phyloP scores from a whole-genome alignment of 1,140 invertebrate genomes.

The Rhagoletis zephyria region DNA sequence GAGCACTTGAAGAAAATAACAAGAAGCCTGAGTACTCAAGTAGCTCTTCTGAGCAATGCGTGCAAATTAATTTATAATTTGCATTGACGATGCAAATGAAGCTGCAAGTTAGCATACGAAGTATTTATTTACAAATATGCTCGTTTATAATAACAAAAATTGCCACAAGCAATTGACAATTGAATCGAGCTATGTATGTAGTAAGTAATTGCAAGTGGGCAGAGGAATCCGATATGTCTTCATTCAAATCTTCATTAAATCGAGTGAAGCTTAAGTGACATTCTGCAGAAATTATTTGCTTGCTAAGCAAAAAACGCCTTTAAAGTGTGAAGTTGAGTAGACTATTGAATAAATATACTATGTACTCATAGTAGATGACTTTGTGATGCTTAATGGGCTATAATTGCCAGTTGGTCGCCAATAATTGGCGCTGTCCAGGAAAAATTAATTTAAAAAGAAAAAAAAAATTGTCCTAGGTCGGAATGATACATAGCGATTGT shows the following conservation, averaged over 20 bases:
- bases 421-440: neutral
- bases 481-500: too few relatives aligned
- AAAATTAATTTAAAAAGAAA: neutral
- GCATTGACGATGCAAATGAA: neutral
- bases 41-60: neutral
- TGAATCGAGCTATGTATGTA: neutral
- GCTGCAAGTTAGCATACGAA: neutral
- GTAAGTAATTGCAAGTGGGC: constrained; percentile 19
- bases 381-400: neutral
- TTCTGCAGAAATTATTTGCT: neutral
- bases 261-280: neutral
- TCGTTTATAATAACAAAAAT: neutral
- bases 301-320: neutral
- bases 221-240: constrained; percentile 31
- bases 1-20: neutral
- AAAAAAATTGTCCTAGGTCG: too few relatives aligned
- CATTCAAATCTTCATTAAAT: constrained; percentile 11
- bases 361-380: constrained; percentile 3
- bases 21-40: neutral
- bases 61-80: constrained; percentile 42
- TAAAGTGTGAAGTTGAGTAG: neutral
- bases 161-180: neutral
- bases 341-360: neutral
- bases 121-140: neutral
- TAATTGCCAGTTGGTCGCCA: constrained; percentile 30